Evolutionary conservation across 2,113 vertebrate species (phyloP).

Genomic region (Notechis scutatus): DNA sequence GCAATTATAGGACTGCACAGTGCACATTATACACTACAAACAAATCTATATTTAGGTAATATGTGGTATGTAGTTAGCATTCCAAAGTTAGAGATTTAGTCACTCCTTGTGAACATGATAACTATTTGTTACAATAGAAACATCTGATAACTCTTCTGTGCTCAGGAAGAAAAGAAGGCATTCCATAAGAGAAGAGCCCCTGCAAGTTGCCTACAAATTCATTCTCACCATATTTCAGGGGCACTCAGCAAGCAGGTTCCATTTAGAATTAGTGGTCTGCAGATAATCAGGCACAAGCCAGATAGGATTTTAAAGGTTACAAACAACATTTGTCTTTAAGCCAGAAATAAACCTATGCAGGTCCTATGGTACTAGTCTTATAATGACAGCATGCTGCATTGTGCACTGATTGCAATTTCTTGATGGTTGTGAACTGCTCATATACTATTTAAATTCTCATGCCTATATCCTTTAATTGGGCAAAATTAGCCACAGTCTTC

Average conservation of each 20-base stretch:
- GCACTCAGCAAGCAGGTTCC: neutral
- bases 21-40: neutral
- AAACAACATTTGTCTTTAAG: neutral
- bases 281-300: neutral
- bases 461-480: neutral
- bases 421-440: neutral
- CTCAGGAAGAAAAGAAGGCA: neutral
- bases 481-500: neutral
- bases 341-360: neutral
- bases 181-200: neutral
- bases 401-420: neutral
- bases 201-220: neutral
- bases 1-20: neutral
- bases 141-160: neutral
- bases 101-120: neutral
- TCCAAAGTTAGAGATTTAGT: neutral
- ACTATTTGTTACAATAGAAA: neutral
- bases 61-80: neutral
- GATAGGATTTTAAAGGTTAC: neutral
- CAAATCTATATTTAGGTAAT: neutral
- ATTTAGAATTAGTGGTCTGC: neutral
- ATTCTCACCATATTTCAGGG: neutral
- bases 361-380: neutral
- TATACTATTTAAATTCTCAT: neutral
- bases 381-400: neutral